Base-by-base conservation (phyloP, 2,797 vertebrate genomes). In the Babyrousa celebensis region DNA sequence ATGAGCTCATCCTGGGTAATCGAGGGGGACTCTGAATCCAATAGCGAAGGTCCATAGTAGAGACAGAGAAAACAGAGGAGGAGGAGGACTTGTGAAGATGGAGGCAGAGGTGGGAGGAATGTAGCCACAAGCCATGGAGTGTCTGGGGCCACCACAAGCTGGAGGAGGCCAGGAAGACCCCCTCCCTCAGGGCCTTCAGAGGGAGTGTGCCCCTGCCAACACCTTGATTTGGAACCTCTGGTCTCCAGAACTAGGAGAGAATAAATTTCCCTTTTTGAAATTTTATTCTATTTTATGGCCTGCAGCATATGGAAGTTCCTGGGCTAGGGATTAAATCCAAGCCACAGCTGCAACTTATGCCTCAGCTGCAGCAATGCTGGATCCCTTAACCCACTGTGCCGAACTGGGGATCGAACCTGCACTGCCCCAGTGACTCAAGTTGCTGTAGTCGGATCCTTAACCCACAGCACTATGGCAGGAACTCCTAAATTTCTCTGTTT, bases 71-170 rank as follows among this genome's bases (percentile, higher is more conserved):
- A 25, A 40, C 4, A 54, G 58, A 56, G 12, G 12, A 32, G 12
- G 48, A 54, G 48, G 10, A 5, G 23, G 23, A 58, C n/a, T 0
- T 2, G 9, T 40, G 71, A 54, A 40, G 36, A 52, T 0, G 0
- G 12, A 65, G 48, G 56, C 62, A 52, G n/a, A 68, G 14, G 8
- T 0, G 2, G 23, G 54, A 72, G 27, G 17, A 79, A 43, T 15
- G 20, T 23, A 3, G 70, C 54, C 40, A 27, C 17, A 36, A 27
- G 40, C 17, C 29, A 29, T 23, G 54, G 48, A 65, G 4, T 1
- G 1, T 25, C 4, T n/a, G 6, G 6, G 74, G 25, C 65, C 52
- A 14, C 65, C 20, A 18, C 58, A 40, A 70, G 62, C 62, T 15
- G 27, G 72, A 40, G 54, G 70, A 43, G 18, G 40, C 15, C 1